Evolutionary conservation across 53 echinoderm and acorn worm species (phyloP), one percentile per base, ranked within the genome.

Genomic region (Henricia sp.): DNA sequence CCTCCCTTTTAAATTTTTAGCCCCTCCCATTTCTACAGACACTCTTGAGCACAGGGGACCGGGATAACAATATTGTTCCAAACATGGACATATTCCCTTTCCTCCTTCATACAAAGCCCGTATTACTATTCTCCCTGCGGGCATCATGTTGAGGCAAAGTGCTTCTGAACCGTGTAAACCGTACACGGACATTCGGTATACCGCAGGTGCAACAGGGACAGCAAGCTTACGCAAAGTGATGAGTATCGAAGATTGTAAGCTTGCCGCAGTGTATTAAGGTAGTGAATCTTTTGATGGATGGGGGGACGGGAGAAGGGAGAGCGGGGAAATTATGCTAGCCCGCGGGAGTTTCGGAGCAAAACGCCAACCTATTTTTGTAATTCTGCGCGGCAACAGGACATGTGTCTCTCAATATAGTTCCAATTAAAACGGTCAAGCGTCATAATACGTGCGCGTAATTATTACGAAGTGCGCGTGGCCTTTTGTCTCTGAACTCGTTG

Each of bases 321-420:
- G 3, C n/a, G 38, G 74, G 74, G 74, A 74, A 74, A 74, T 74
- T 37, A 38, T 37, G 37, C 74, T 37, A 12, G 23, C 50, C n/a
- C 55, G 21, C 55, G 54, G 54, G n/a, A 35, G 35, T 24, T 36
- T 23, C 54, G 29, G 38, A 68, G 4, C 44, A 70, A 14, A 16
- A 12, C 62, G 62, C 30, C 33, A 12, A 58, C 58, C 62, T 32
- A 14, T 58, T 58, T 58, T 26, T 16, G 29, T 25, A 6, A 28
- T 13, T 44, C 44, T 6, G 5, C 58, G 6, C 25, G 3, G 27
- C 6, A 58, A 6, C 26, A 60, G 9, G 62, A 34, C 62, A 14
- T 60, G 11, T 60, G 33, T 34, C 33, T 60, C 58, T n/a, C n/a
- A n/a, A 25, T 58, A 24, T 23, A 23, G 17, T 60, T 60, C 33